Evolutionary conservation across 2,113 vertebrate species (phyloP), one percentile per base, ranked within the genome.

Genomic region (Ariopsis seemanni): DNA sequence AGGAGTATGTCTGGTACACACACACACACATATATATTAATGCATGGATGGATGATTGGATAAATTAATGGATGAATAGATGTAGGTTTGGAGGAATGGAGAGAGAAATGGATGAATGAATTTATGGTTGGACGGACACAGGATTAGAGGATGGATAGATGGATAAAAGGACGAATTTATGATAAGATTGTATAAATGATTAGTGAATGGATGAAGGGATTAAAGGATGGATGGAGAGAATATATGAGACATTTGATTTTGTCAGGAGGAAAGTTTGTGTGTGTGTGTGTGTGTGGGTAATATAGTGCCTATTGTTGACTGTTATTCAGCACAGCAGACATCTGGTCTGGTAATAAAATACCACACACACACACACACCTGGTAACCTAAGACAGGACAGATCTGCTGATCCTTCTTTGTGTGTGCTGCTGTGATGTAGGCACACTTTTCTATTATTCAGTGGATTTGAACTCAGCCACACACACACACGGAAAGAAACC

Each of bases 361-460:
- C 85, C 10, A 53, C 22, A 22, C 48, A 52, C 22, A 22, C 48
- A 52, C 18, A 74, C 34, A 67, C 65, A 67, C n/a, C 74, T 80
- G 71, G 87, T 83, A 78, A 88, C 85, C 57, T 52, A 69, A 89
- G 52, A 71, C 86, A 3, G 42, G 75, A 53, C 62, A 87, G 58
- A 84, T 79, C 85, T 79, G 48, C 86, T 90, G 88, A 90, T 88
- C 79, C 60, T 10, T 78, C 71, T 86, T 65, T 89, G 88, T 89
- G 71, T 30, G 11, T 72, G 17, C 63, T 78, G 71, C 79, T 82
- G 75, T 42, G 42, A 42, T 58, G 78, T 75, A 86, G 79, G 89
- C 88, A 90, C 8, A 9, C 86, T 85, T 57, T 84, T 90, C 83
- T 69, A 90, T 90, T 87, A 90, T 89, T 89, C 86, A 89, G 65